These are phyloP conservation scores for Andrena minutula DNA, from an alignment of 2,888 invertebrate genomes.

Conservation along the genomic window DNA sequence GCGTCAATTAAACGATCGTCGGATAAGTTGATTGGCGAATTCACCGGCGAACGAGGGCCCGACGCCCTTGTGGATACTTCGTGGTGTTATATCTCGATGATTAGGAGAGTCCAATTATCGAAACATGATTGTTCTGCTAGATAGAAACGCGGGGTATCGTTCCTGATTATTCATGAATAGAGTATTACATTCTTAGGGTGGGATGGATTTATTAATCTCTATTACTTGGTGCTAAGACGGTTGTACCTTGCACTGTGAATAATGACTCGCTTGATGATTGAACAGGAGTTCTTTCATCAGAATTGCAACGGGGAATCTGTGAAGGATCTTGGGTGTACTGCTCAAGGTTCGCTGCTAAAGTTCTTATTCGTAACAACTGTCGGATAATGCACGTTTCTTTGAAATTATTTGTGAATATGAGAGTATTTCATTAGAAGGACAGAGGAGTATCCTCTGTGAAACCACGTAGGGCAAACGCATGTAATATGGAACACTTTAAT, in stretches of 20 bases:
- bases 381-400: no score
- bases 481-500: no score
- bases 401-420: no score
- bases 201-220: not conserved
- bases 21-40: conserved; percentile 60
- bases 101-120: conserved; percentile 26
- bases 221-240: not conserved
- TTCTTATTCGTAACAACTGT: not conserved
- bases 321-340: no score
- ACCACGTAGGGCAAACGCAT: no score
- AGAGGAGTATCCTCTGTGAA: no score
- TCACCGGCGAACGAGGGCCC: not conserved
- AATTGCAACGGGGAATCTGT: no score
- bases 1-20: conserved; percentile 78
- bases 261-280: not conserved
- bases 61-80: not conserved
- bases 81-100: conserved; percentile 21
- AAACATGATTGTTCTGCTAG: conserved; percentile 19
- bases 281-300: no score
- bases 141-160: not conserved
- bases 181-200: not conserved
- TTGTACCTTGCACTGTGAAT: not conserved
- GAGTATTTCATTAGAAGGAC: no score
- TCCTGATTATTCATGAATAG: not conserved
- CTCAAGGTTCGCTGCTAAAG: not conserved